A percentile compares a stretch with the other conserved stretches of the same genome.
phyloP scores from a whole-genome alignment of 2,113 vertebrate species.

The Ciconia boyciana region DNA sequence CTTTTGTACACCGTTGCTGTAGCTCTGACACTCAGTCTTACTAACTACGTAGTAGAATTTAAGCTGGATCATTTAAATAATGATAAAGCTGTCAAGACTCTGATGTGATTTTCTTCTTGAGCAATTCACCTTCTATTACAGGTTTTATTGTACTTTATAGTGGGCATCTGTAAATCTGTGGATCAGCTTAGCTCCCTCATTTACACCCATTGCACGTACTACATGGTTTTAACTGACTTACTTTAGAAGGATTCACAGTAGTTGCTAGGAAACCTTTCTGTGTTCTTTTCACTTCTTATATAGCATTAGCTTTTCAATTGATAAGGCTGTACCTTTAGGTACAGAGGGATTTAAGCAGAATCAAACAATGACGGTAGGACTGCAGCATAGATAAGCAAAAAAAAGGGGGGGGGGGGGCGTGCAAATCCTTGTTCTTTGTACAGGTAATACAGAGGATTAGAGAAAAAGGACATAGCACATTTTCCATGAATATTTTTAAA shows the following conservation, averaged over 20 bases:
- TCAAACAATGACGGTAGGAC: slow-evolving; percentile 67
- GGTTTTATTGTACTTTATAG: slow-evolving; percentile 68
- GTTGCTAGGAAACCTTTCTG: slow-evolving; percentile 78
- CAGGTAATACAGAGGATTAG: slow-evolving; percentile 59
- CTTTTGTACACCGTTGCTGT: not conserved
- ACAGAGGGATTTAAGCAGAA: slow-evolving; percentile 68
- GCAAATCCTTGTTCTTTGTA: slow-evolving; percentile 59
- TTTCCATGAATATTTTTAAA: slow-evolving; percentile 44
- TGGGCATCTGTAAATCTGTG: slow-evolving; percentile 64
- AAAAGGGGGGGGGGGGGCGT: not conserved
- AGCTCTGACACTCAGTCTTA: slow-evolving; percentile 41
- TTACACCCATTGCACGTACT: slow-evolving; percentile 67
- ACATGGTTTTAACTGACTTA: slow-evolving; percentile 72
- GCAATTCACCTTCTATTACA: slow-evolving; percentile 62
- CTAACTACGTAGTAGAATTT: slow-evolving; percentile 56
- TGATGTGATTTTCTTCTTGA: slow-evolving; percentile 71
- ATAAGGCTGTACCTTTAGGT: slow-evolving; percentile 72
- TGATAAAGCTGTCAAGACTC: slow-evolving; percentile 63
- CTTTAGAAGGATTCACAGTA: slow-evolving; percentile 73
- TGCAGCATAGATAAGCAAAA: slow-evolving; percentile 54
- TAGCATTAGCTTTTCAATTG: slow-evolving; percentile 73
- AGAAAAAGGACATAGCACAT: slow-evolving; percentile 2
- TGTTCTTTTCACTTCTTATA: slow-evolving; percentile 74
- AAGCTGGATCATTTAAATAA: slow-evolving; percentile 71
- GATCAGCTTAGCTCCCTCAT: slow-evolving; percentile 49